Evolutionary conservation across 2,888 invertebrate genomes (phyloP), one percentile per base, ranked within the genome.

Genomic region (Exephanes ischioxanthus): DNA sequence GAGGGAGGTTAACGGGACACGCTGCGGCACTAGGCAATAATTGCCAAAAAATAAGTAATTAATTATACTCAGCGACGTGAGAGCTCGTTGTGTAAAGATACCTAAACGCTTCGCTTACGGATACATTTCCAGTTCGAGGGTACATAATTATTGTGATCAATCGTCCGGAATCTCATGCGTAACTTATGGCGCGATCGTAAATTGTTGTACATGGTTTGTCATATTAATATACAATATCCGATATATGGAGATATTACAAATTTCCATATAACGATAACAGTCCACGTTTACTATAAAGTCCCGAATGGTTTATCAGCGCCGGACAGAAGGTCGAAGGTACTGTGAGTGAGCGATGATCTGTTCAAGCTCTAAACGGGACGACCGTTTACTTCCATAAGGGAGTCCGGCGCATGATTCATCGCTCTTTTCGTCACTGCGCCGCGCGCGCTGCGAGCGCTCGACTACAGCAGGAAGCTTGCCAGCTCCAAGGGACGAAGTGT

Each of bases 371-470:
- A 45, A 55, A 55, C 58, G 22, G 37, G 22, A 68, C 77, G 55
- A 53, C 6, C 55, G 30, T 68, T 78, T 58, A 68, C 26, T 70
- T 48, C 30, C 11, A 48, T 51, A 71, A 71, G 16, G 26, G 51
- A 14, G 22, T 7, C 22, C 37, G 30, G 4, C 26, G 22, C 26
- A 45, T 58, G 68, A 58, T 58, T 58, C 58, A 58, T 58, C 58
- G 58, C 11, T 26, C 58, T 26, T 58, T 58, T 4, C 19, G 58
- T 58, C 26, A 26, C 0, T 9, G 55, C 26, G 11, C 22, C 53
- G 9, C 41, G 41, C 9, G 9, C 11, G 41, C 41, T 11, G 41
- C 41, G 41, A 41, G 41, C 41, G 41, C 41, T 9, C 9, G 41
- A 41, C 11, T 45, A 0, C 45, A 3, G 45, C 45, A 45, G 45